These are phyloP conservation scores for Orchesella cincta DNA, from an alignment of 1,140 invertebrate species.

Conservation along the genomic window DNA sequence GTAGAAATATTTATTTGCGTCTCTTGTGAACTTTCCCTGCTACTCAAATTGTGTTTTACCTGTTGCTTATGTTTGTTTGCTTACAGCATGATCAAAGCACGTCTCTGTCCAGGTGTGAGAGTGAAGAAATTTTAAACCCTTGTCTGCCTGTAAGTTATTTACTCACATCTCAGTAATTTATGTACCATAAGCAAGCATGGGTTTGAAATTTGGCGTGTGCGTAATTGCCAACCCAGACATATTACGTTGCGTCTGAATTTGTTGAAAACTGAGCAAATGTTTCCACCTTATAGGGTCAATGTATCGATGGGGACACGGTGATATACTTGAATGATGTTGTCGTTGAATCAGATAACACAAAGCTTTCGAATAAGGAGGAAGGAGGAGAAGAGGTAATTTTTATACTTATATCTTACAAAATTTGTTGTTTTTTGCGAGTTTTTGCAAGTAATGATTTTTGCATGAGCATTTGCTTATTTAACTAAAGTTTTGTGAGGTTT, in stretches of 20 bases:
- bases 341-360: neutral
- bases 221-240: no score
- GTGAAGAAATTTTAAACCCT: constrained; percentile 42
- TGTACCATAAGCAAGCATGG: no score
- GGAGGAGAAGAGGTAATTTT: constrained; percentile 23
- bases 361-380: neutral
- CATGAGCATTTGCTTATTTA: neutral
- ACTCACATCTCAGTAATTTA: no score
- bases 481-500: no score
- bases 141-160: constrained; percentile 1
- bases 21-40: neutral
- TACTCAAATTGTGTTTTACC: neutral
- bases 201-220: no score
- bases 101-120: constrained; percentile 46
- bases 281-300: no score
- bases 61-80: constrained; percentile 21
- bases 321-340: no score
- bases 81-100: constrained; percentile 35
- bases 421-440: neutral
- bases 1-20: neutral
- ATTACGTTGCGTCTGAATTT: no score
- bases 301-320: no score
- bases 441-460: neutral
- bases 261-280: no score
- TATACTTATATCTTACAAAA: neutral